Evolutionary conservation across 53 echinoderm and acorn worm genomes (phyloP), one percentile per base, ranked within the genome.

Genomic region (Actinopyga echinites): DNA sequence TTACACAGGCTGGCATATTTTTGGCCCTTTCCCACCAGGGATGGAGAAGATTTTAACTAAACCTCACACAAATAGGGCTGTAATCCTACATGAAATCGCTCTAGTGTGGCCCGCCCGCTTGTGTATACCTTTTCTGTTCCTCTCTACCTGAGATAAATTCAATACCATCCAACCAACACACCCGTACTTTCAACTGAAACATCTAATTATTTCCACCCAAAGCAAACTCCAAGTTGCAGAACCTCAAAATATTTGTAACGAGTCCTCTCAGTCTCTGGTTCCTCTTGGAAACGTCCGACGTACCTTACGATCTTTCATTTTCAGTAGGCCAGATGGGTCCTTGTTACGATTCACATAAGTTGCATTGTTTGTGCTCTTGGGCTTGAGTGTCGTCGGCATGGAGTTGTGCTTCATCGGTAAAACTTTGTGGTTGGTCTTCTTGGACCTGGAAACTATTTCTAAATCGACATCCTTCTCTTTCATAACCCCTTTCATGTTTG

Each of bases 371-470:
- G 65, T 65, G 34, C 78, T 78, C 84, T 87, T 89, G 66, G 89
- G 91, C 69, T 95, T 95, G 45, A 91, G 34, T 24, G 91, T 54
- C 37, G 89, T 69, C n/a, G 95, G 91, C 87, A 93, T 89, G 59
- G 93, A 93, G 33, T 87, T 89, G 78, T 88, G 84, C 67, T 88
- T 84, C 40, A 57, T 77, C 29, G 89, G 79, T 55, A 65, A 49
- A 17, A 36, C 45, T 20, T 65, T 84, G 56, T 29, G 55, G 20
- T 56, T 57, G 13, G 78, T 78, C 32, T 78, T 78, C 56, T 57
- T 78, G 11, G 78, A 78, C 9, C 32, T 26, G 7, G 78, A 57
- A 33, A 78, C 78, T 30, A 78, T 78, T 30, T 78, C 78, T 52
- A 78, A 56, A 7, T 55, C 78, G 15, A 9, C 32, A 31, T 30